These are phyloP conservation scores for Atta texana DNA, from an alignment of 1,140 invertebrate genomes.

Conservation along the genomic window DNA sequence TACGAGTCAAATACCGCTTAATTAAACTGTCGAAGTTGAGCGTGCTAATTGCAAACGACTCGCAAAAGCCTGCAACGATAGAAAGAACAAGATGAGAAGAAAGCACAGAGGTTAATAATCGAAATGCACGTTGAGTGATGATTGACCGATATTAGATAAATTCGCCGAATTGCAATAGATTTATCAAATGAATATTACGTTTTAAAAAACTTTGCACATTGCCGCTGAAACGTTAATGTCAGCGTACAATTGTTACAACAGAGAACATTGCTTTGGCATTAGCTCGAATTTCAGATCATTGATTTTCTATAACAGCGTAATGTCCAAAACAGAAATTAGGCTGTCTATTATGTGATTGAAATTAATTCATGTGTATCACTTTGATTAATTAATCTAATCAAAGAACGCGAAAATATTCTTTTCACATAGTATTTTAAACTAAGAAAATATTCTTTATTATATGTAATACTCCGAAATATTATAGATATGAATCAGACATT, in stretches of 20 bases:
- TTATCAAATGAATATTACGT: not conserved
- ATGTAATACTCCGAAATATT: not conserved
- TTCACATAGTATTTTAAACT: not conserved
- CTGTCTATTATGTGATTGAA: slow-evolving; percentile 32
- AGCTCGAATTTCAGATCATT: slow-evolving; percentile 55
- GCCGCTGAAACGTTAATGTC: slow-evolving; percentile 5
- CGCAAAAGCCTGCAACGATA: slow-evolving; percentile 25
- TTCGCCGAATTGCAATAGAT: slow-evolving; percentile 9
- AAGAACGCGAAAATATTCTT: not conserved
- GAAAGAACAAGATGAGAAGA: not conserved
- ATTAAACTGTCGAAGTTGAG: slow-evolving; percentile 83
- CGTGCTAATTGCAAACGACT: slow-evolving; percentile 82
- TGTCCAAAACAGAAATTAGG: slow-evolving; percentile 55
- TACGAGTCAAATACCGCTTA: slow-evolving; percentile 78
- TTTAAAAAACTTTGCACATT: slow-evolving; percentile 40
- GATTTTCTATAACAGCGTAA: slow-evolving; percentile 46
- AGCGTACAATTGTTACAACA: slow-evolving; percentile 31
- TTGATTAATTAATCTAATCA: slow-evolving; percentile 29
- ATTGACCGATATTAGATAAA: slow-evolving; percentile 37
- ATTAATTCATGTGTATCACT: slow-evolving; percentile 27
- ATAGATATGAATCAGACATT: not conserved
- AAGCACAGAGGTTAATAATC: slow-evolving; percentile 32
- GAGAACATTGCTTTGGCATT: slow-evolving; percentile 8
- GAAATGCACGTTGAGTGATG: slow-evolving; percentile 8
- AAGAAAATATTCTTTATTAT: not conserved